Evolutionary conservation across 2,888 invertebrate species (phyloP).

Genomic region (Orchesellides sinensis): DNA sequence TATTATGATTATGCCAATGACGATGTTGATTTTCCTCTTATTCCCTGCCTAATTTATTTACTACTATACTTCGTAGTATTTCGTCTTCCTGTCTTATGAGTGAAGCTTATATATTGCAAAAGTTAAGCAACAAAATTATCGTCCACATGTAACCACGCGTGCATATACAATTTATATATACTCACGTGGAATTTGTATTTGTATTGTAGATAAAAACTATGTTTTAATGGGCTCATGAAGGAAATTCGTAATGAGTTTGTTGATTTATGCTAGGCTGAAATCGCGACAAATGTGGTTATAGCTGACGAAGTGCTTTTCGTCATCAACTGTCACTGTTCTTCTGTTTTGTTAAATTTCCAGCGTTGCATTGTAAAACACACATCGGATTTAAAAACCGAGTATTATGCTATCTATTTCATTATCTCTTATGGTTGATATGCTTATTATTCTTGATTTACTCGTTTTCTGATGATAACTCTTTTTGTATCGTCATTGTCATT

Average conservation of each 20-base stretch:
- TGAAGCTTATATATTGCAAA: no score
- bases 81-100: no score
- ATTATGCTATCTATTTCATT: not conserved
- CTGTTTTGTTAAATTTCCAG: not conserved
- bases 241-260: no score
- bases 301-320: conserved; percentile 18
- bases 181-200: no score
- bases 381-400: not conserved
- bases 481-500: not conserved
- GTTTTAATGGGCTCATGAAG: not conserved
- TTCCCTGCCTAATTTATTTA: not conserved
- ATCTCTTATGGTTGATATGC: not conserved
- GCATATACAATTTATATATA: no score
- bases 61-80: no score
- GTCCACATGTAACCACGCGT: no score
- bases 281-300: not conserved
- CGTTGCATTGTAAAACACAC: not conserved
- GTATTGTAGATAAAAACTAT: no score
- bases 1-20: conserved; percentile 15
- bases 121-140: no score
- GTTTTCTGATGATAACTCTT: not conserved
- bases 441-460: conserved; percentile 7
- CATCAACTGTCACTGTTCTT: conserved; percentile 1
- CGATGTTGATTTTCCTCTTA: conserved; percentile 39
- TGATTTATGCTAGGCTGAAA: not conserved